These are phyloP conservation scores for Ataeniobius toweri DNA, from an alignment of 2,797 vertebrate species.

Conservation along the genomic window DNA sequence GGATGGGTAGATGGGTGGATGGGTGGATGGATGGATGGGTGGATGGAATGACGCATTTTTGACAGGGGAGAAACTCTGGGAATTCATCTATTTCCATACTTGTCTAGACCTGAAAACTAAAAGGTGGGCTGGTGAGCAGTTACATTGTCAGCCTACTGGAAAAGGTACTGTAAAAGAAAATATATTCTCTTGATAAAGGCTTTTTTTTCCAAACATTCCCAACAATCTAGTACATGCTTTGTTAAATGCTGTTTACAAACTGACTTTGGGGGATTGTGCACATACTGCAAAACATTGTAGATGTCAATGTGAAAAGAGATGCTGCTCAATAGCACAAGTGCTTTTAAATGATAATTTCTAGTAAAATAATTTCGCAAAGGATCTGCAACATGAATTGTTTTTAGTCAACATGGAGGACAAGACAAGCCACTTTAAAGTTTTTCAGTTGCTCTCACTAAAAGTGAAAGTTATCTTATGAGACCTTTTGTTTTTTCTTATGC, in stretches of 20 bases:
- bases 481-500: not conserved
- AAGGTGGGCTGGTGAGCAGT: conserved; percentile 24
- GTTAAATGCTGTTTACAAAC: conserved; percentile 13
- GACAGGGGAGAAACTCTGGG: too few species aligned
- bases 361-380: conserved; percentile 13
- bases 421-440: not conserved
- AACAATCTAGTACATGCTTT: conserved; percentile 22
- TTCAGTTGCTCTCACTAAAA: not conserved
- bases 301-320: conserved; percentile 38
- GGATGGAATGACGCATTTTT: too few species aligned
- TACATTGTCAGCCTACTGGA: conserved; percentile 33
- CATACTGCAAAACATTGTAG: conserved; percentile 14
- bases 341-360: conserved; percentile 1
- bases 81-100: not conserved
- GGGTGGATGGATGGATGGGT: too few species aligned
- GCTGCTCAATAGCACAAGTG: conserved; percentile 25
- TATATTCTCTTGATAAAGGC: not conserved
- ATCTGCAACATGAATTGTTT: not conserved
- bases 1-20: too few species aligned
- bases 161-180: not conserved
- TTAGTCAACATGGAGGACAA: not conserved
- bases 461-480: not conserved
- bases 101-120: not conserved
- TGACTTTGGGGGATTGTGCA: not conserved
- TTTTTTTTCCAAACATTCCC: conserved; percentile 17